These are phyloP conservation scores for Podargus strigoides DNA, from an alignment of 2,797 vertebrate genomes.

Conservation along the genomic window DNA sequence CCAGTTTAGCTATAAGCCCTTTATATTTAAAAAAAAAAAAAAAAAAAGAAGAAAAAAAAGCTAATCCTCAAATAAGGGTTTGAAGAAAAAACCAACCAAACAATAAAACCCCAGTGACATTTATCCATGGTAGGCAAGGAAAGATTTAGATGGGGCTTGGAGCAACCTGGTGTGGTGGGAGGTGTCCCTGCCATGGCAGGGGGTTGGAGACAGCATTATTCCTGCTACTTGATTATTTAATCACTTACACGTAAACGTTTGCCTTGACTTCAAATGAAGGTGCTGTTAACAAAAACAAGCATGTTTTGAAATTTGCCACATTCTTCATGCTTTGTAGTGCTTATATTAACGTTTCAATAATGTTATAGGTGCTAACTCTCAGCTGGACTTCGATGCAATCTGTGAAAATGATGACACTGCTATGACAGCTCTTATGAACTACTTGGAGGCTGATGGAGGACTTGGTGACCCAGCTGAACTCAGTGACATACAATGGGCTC, in stretches of 20 bases:
- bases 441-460: constrained; percentile 88
- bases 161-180: no score
- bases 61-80: not conserved
- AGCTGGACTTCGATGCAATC: constrained; percentile 85
- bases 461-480: constrained; percentile 84
- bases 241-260: not conserved
- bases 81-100: not conserved
- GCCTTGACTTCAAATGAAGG: not conserved
- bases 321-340: not conserved
- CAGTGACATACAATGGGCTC: constrained; percentile 87
- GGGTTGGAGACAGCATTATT: no score
- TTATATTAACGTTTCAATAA: not conserved
- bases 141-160: no score
- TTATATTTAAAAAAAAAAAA: not conserved
- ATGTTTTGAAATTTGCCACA: not conserved
- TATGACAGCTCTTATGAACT: constrained; percentile 92
- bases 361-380: constrained; percentile 78
- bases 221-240: not conserved
- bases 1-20: not conserved
- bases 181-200: no score
- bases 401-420: constrained; percentile 85
- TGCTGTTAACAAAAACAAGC: not conserved
- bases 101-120: not conserved
- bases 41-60: not conserved
- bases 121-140: not conserved